Base-by-base conservation (phyloP, 2,797 vertebrate genomes). In the Bovichtus variegatus region DNA sequence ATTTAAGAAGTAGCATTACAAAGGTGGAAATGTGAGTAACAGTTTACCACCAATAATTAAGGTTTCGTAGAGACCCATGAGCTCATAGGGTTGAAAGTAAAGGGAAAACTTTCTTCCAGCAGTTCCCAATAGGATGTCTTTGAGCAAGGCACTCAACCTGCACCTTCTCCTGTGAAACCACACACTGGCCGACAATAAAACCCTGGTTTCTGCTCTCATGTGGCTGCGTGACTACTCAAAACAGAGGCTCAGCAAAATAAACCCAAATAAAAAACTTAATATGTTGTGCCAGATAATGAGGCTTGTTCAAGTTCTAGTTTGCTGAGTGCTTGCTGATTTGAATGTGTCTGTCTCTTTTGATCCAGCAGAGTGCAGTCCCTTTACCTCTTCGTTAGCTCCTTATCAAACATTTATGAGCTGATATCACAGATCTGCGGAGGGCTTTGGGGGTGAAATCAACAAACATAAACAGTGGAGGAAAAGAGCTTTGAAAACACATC, bases 341-440 rank as follows among this genome's bases (percentile, higher is more conserved):
- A 89, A 86, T 76, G 77, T 70, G 72, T 88, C 78, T 67, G 80
- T 85, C 88, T 86, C 81, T 55, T 85, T 81, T 86, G 86, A 89
- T 88, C 85, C 68, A 8, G 78, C 84, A 74, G 82, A 82, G 58
- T 23, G 80, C 80, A 41, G 74, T 85, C 82, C 77, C 82, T 86
- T 90, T 83, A 93, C 90, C 89, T 92, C 91, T 90, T 92, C 82
- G 81, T 90, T 89, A 86, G 86, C 81, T 90, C 49, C 91, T 91
- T 88, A 92, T 93, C 89, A 93, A 93, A 92, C 87, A 92, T 93
- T 91, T 86, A 93, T 93, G 90, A 92, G 89, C 62, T 83, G 84
- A 72, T 86, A 88, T 74, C 85, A 79, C 71, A 83, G 87, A 87
- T 90, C 90, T 83, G 85, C 31, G 25, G 13, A 58, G 86, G 87